phyloP scores from a whole-genome alignment of 1,140 invertebrate species.

The Drosophila orena region DNA sequence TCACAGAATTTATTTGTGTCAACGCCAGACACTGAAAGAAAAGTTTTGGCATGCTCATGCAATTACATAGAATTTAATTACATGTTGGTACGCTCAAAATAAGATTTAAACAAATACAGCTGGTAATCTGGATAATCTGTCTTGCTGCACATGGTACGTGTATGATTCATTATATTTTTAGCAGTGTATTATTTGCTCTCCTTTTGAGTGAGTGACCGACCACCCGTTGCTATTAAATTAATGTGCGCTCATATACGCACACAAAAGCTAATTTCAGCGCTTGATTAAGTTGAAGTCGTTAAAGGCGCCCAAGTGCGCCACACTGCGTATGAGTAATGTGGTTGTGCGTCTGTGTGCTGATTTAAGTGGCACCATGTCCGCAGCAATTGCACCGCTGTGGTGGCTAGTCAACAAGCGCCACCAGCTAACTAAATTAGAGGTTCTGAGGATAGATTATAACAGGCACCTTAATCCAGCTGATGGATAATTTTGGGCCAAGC shows the following conservation, averaged over 20 bases:
- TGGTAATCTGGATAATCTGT: too few relatives aligned
- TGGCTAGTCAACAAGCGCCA: conserved; percentile 17
- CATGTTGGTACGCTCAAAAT: neutral
- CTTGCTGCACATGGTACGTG: neutral
- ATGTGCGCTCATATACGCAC: conserved; percentile 80
- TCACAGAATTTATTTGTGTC: conserved; percentile 36
- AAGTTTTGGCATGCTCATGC: neutral
- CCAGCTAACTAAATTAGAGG: conserved; percentile 29
- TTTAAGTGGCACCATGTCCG: conserved; percentile 52
- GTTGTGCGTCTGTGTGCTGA: conserved; percentile 32
- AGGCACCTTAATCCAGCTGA: conserved; percentile 9
- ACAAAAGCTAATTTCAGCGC: conserved; percentile 81
- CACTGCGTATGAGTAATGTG: conserved; percentile 79
- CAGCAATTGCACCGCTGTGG: conserved; percentile 5
- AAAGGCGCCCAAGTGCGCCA: conserved; percentile 74
- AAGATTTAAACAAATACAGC: neutral
- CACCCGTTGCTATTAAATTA: conserved; percentile 76
- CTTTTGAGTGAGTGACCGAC: conserved; percentile 34
- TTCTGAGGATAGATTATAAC: conserved; percentile 33
- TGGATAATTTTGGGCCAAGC: conserved; percentile 7
- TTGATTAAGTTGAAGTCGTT: conserved; percentile 83
- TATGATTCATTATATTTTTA: neutral
- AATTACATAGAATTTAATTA: neutral
- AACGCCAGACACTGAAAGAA: conserved; percentile 30
- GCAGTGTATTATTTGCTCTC: conserved; percentile 23